Base-by-base conservation (phyloP, 1,140 invertebrate genomes). In the Venustaconcha ellipsiformis region DNA sequence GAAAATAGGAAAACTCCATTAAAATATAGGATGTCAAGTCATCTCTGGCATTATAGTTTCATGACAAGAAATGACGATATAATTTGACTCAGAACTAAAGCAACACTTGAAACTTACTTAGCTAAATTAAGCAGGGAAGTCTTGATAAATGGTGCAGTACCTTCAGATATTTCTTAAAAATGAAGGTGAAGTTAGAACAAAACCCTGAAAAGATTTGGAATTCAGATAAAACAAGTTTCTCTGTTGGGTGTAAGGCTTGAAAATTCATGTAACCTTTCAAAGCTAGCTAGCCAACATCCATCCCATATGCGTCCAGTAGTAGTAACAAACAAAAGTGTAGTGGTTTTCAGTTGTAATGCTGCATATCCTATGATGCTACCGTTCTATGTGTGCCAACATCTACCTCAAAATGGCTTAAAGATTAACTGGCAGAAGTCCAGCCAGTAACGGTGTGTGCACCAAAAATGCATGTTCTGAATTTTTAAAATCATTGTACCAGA, bases 311-410 rank as follows among this genome's bases (percentile, higher is more conserved):
- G 59, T 56, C 65, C 2, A 65, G 65, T 13, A 20, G 20, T 20
- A 56, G 37, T 6, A 68, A 66, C 5, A 80, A 76, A 60, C 18
- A 73, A 20, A 23, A 70, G 26, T 55, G 73, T 18, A 30, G 70
- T 71, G 14, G 70, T 80, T 70, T 77, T 72, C 65, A 73, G 70
- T 74, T 74, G 55, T 15, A 70, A 59, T 74, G 78, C 74, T 17
- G n/a, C n/a, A 60, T 70, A 74, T n/a, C 18, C 58, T 18, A 73
- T 80, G 57, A 76, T 66, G 64, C 70, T 70, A 48, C 78, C 74
- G 48, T 76, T 65, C 60, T 76, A 65, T 63, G 74, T 76, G 17
- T 76, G 69, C 55, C 74, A 70, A 48, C 60, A 56, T 55, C 72
- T 68, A 20, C 67, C 60, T 17, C 68, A 72, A 48, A 74, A 14